Base-by-base conservation (phyloP, 2,888 invertebrate species). In the Ceriagrion tenellum region DNA sequence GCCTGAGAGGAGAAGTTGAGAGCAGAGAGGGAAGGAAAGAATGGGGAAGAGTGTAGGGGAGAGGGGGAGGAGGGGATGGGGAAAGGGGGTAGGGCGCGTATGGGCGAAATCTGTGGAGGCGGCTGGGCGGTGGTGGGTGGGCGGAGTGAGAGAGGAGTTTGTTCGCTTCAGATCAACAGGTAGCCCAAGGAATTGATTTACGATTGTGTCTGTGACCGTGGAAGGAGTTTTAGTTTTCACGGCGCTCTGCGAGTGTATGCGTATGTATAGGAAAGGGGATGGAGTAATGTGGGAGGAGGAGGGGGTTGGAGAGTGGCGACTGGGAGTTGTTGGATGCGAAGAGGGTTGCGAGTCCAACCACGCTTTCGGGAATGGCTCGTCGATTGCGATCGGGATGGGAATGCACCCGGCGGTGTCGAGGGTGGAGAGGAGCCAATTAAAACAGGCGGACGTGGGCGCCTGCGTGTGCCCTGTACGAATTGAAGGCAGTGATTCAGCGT, bases 171-270 rank as follows among this genome's bases (percentile, higher is more conserved):
- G 93, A 93, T 93, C 93, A 93, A 93, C 93, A 93, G 93, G 93
- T 93, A 93, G 93, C 69, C 81, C 93, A 93, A 93, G 93, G 69
- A 74, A 93, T 93, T 93, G 93, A 93, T 93, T 93, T 93, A 93
- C 93, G 93, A 93, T 93, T 93, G 93, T 69, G 69, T 74, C 69
- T 93, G 63, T 93, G 93, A 93, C 93, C 93, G 69, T 69, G 93
- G 93, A 69, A 69, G 93, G 93, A 93, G 93, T 74, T 74, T 93
- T 63, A 93, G 93, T 93, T 93, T 93, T 69, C 93, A 69, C 63
- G 55, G 90, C 55, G 12, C 30, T 30, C n/a, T 20, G 90, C 23
- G 35, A 12, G 93, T 23, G 63, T 59, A 69, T 47, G 63, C 0
- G 26, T 55, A 55, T 2, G 55, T n/a, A 26, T 4, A 8, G 30